phyloP scores from a whole-genome alignment of 2,888 invertebrate genomes.

The Gari tellinella region DNA sequence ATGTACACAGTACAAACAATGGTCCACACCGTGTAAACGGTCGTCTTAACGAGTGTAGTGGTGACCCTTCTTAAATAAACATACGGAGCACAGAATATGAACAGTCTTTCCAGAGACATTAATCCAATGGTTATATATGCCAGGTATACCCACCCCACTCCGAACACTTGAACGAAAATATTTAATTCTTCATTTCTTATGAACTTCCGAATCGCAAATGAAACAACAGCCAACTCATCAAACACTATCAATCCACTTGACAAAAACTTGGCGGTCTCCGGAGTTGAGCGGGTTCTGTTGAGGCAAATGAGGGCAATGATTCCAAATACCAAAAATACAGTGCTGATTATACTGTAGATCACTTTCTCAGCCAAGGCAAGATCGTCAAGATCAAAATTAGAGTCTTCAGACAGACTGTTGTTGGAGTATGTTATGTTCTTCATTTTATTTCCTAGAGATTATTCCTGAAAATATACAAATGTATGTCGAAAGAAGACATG shows the following conservation, averaged over 20 bases:
- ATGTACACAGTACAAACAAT: conserved; percentile 8
- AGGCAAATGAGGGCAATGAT: conserved; percentile 7
- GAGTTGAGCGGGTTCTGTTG: conserved; percentile 5
- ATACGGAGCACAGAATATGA: conserved; percentile 30
- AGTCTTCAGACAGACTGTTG: no score
- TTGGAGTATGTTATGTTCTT: no score
- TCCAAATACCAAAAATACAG: conserved; percentile 4
- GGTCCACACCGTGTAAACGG: conserved; percentile 22
- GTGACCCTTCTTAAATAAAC: conserved; percentile 25
- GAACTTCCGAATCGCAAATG: conserved; percentile 26
- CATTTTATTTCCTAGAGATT: no score
- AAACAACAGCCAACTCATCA: conserved; percentile 21
- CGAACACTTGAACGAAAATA: conserved; percentile 28
- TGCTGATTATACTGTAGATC: not conserved
- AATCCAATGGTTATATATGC: conserved; percentile 35
- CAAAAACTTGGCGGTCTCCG: conserved; percentile 26
- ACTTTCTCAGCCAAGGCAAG: no score
- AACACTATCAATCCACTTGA: conserved; percentile 31
- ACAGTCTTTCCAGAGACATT: conserved; percentile 39
- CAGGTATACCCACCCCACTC: conserved; percentile 14
- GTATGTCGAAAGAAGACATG: no score
- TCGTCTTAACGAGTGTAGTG: conserved; percentile 2
- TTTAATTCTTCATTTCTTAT: conserved; percentile 20
- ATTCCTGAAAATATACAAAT: no score
- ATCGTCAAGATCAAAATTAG: no score